These are phyloP conservation scores for Edolisoma coerulescens DNA, from an alignment of 2,113 vertebrate species.

Conservation along the genomic window DNA sequence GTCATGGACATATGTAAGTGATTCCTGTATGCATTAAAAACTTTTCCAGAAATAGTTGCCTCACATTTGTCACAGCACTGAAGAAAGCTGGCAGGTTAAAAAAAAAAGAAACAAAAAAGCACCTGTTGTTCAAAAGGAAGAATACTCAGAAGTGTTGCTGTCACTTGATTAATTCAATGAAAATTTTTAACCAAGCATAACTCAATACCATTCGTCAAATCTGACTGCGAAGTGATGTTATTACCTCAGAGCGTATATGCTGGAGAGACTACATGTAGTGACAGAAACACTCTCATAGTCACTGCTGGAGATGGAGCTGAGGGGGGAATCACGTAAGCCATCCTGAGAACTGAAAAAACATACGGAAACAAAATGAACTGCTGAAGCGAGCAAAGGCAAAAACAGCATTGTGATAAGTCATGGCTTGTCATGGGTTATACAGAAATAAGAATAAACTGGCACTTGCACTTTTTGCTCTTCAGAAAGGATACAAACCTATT, in stretches of 20 bases:
- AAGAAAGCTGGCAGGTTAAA: neutral
- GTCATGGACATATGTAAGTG: neutral
- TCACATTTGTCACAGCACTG: neutral
- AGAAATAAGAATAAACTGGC: neutral
- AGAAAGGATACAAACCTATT: neutral
- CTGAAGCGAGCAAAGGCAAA: constrained; percentile 34
- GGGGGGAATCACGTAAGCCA: constrained; percentile 79
- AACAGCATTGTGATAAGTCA: constrained; percentile 27
- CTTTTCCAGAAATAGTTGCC: neutral
- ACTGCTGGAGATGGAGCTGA: constrained; percentile 89
- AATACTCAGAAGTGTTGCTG: constrained; percentile 51
- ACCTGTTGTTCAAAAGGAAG: neutral
- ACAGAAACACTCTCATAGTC: constrained; percentile 91
- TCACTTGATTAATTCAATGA: constrained; percentile 33
- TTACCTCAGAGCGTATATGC: constrained; percentile 88
- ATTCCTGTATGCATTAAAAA: neutral
- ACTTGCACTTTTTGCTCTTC: neutral
- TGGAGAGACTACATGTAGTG: constrained; percentile 91
- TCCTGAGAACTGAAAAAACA: constrained; percentile 82
- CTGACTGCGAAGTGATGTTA: constrained; percentile 35
- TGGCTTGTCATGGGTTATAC: neutral
- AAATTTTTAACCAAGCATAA: constrained; percentile 16
- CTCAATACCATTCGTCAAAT: constrained; percentile 7
- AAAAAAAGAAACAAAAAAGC: neutral
- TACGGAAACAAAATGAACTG: constrained; percentile 63